A percentile compares a stretch with the other conserved stretches of the same genome.
These are phyloP conservation scores for Drymodes brunneopygia DNA, from an alignment of 2,113 vertebrate species.

Conservation along the genomic window DNA sequence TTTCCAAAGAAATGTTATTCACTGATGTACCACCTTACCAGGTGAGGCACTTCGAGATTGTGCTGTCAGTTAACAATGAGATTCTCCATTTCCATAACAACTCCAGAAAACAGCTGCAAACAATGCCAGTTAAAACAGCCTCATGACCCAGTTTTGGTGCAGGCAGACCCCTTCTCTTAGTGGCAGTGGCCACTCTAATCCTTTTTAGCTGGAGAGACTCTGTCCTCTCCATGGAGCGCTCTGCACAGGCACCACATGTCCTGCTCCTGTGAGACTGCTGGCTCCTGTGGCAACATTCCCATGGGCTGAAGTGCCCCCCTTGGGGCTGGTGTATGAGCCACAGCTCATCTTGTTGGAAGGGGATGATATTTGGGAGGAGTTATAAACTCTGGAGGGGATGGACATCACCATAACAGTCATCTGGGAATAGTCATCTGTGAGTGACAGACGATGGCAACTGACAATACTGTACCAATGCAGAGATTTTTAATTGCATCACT, in stretches of 20 bases:
- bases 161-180: neutral
- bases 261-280: neutral
- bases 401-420: neutral
- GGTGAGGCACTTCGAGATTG: fast-evolving
- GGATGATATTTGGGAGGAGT: neutral
- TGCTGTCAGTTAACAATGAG: fast-evolving
- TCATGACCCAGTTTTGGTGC: neutral
- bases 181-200: neutral
- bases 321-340: neutral
- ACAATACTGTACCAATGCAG: neutral
- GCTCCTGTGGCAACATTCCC: neutral
- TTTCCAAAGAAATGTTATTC: neutral
- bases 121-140: neutral
- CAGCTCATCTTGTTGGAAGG: neutral
- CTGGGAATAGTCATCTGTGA: neutral
- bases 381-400: neutral
- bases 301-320: neutral
- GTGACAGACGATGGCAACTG: neutral
- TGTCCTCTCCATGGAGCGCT: fast-evolving
- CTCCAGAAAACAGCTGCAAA: neutral
- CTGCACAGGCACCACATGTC: neutral
- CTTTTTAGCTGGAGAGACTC: neutral
- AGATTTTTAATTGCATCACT: neutral
- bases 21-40: neutral
- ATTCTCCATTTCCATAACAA: neutral